phyloP scores from a whole-genome alignment of 2,888 invertebrate genomes.

The Drosophila paramelanica region DNA sequence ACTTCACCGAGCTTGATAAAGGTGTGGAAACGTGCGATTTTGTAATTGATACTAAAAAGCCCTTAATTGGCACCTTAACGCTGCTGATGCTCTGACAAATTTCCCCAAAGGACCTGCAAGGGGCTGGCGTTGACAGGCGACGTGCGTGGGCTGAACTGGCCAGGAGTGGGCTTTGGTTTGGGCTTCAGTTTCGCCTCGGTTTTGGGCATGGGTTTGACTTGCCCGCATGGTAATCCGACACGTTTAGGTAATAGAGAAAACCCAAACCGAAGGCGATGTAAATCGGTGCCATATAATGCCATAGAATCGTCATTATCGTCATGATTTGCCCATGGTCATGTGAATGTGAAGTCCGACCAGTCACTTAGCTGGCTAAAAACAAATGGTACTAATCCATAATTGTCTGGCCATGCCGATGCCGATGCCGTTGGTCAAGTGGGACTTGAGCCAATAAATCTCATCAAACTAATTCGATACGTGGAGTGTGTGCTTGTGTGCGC shows the following conservation, averaged over 20 bases:
- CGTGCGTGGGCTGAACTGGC: conserved; percentile 58
- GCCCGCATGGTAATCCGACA: conserved; percentile 61
- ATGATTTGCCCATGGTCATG: conserved; percentile 21
- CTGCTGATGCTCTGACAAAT: conserved; percentile 83
- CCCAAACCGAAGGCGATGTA: conserved; percentile 42
- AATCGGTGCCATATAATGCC: conserved; percentile 72
- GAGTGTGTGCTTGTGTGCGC: conserved; percentile 2
- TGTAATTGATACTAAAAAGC: conserved; percentile 86
- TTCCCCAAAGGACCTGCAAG: conserved; percentile 78
- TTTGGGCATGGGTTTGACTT: conserved; percentile 15
- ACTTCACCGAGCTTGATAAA: conserved; percentile 53
- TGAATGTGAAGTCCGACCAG: conserved; percentile 36
- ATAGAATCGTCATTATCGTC: conserved; percentile 55
- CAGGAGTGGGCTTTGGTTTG: conserved; percentile 14
- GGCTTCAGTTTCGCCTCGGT: conserved; percentile 12
- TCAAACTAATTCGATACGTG: conserved; percentile 79
- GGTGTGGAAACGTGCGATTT: conserved; percentile 83
- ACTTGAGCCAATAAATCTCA: conserved; percentile 80
- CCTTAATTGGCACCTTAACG: conserved; percentile 85
- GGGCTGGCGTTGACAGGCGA: conserved; percentile 66
- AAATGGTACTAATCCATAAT: conserved; percentile 83
- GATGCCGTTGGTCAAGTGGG: conserved; percentile 74
- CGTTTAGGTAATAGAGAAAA: conserved; percentile 64
- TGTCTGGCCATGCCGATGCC: conserved; percentile 73
- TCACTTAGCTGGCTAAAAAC: conserved; percentile 59